Conservation (phyloP, 2,797 vertebrate species). For the Centroberyx gerrardi region DNA sequence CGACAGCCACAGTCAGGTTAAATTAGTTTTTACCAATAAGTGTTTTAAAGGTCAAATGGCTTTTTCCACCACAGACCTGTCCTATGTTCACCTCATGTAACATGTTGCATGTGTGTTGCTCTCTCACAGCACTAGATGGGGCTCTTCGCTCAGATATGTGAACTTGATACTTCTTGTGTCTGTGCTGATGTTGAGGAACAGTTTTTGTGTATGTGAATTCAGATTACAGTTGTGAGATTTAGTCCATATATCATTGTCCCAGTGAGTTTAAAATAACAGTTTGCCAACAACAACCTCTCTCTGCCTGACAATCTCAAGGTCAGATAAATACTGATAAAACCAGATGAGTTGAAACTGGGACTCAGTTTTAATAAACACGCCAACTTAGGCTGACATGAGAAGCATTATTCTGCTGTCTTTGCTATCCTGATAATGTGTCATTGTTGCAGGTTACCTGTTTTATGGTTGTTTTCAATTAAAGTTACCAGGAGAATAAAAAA, state of each 20-base stretch:
- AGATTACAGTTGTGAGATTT: not conserved
- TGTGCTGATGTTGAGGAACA: not conserved
- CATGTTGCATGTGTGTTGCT: not conserved
- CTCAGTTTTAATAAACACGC: conserved; percentile 36
- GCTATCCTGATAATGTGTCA: not conserved
- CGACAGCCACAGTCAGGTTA: not conserved
- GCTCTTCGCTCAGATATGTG: conserved; percentile 13
- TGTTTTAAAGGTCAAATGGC: no score
- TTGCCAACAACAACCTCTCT: not conserved
- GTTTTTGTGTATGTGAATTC: not conserved
- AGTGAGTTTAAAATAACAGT: no score
- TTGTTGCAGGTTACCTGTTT: not conserved
- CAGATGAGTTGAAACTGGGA: conserved; percentile 8
- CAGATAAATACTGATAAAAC: conserved; percentile 3
- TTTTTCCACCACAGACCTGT: no score
- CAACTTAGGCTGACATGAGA: not conserved
- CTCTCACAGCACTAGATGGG: conserved; percentile 53
- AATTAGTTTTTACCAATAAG: no score
- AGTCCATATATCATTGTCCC: not conserved
- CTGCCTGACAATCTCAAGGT: not conserved
- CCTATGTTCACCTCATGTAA: not conserved
- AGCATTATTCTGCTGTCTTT: not conserved
- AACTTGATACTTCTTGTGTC: not conserved
- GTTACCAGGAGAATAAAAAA: not conserved
- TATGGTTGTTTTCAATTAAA: not conserved